Percentiles rank a stretch among this genome's conserved stretches.
These are phyloP conservation scores for Luehdorfia chinensis DNA, from an alignment of 1,140 invertebrate species.

Conservation along the genomic window DNA sequence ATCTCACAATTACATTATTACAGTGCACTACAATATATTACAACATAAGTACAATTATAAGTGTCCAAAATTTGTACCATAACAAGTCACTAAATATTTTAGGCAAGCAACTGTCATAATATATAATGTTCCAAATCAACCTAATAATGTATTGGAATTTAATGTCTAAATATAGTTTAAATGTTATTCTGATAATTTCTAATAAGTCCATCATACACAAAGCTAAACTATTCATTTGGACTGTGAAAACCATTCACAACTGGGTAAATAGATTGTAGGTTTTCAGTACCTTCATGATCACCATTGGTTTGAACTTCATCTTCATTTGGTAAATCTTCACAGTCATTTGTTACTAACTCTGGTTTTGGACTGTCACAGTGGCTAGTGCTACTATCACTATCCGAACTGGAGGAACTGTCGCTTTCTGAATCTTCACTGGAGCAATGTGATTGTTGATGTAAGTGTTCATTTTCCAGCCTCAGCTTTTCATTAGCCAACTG, in stretches of 20 bases:
- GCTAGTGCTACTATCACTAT: slow-evolving; percentile 61
- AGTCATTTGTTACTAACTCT: slow-evolving; percentile 25
- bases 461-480: slow-evolving; percentile 56
- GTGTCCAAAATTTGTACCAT: slow-evolving; percentile 30
- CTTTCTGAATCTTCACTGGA: slow-evolving; percentile 72
- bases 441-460: slow-evolving; percentile 41
- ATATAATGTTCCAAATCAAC: slow-evolving; percentile 22
- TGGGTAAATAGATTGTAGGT: slow-evolving; percentile 28
- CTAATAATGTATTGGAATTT: slow-evolving; percentile 14
- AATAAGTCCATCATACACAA: too few relatives aligned
- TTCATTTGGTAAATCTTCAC: slow-evolving; percentile 32
- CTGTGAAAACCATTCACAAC: slow-evolving; percentile 64
- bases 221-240: slow-evolving; percentile 46
- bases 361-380: slow-evolving; percentile 37
- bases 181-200: too few relatives aligned
- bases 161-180: too few relatives aligned
- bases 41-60: too few relatives aligned
- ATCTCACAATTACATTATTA: slow-evolving; percentile 69
- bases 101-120: slow-evolving; percentile 46
- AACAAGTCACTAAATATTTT: slow-evolving; percentile 27
- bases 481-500: slow-evolving; percentile 65
- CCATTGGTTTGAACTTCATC: slow-evolving; percentile 40
- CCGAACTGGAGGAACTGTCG: slow-evolving; percentile 70
- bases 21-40: too few relatives aligned
- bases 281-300: slow-evolving; percentile 36